Base-by-base conservation (phyloP, 1,140 invertebrate species). In the Chionoecetes opilio region DNA sequence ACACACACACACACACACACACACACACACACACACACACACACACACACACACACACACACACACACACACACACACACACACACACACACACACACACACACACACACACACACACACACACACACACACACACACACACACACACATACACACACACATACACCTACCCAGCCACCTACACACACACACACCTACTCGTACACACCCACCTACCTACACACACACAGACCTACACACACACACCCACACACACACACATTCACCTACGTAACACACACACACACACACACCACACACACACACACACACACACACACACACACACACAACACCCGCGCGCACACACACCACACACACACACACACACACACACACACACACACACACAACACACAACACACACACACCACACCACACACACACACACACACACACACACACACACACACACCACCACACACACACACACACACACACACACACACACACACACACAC, bases 401-500 rank as follows among this genome's bases (percentile, higher is more conserved):
- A n/a, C 31, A 93, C 92, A 93, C 11, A 91, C 82, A 90, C 92
- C n/a, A n/a, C n/a, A n/a, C n/a, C n/a, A 93, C 92, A 93, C 92
- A 93, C 84, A 90, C 84, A 84, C 82, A 41, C 32, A 84, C 38
- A 35, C 32, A 53, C 8, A 2, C 2, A 53, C 46, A 53, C 46
- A 53, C 46, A 38, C 91, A 63, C 37, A 53, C n/a, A n/a, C n/a
- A n/a, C n/a, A n/a, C n/a, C n/a, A n/a, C n/a, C 91, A 89, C 38
- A 63, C 91, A 92, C 46, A 63, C 87, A 93, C 92, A 93, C 8
- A 26, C 92, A 34, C 92, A n/a, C 31, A 93, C 92, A 93, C 11
- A 91, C 82, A 90, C 92, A n/a, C n/a, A n/a, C n/a, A n/a, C n/a
- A n/a, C n/a, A 93, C 92, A 93, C 92, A 93, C 84, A 90, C 84